phyloP scores from a whole-genome alignment of 92 coral and sea anemone species.

The Umimayanthus chanpuru region DNA sequence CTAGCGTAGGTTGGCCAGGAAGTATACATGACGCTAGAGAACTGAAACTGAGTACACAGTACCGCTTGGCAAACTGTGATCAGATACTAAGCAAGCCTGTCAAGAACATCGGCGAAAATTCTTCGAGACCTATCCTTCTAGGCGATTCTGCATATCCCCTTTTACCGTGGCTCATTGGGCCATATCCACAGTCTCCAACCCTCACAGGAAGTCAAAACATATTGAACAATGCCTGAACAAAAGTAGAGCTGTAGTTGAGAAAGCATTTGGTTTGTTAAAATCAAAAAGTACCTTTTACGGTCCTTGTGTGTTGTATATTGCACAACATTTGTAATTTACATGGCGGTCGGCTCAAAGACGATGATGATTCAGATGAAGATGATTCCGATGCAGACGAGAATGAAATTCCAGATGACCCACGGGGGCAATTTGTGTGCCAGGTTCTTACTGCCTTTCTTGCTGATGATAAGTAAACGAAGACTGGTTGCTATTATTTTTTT shows the following conservation, averaged over 20 bases:
- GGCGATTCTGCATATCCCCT: slow-evolving; percentile 51
- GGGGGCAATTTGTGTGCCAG: slow-evolving; percentile 39
- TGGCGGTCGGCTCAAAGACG: neutral
- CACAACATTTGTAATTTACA: slow-evolving; percentile 17
- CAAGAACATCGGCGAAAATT: slow-evolving; percentile 25
- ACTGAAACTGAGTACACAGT: slow-evolving; percentile 44
- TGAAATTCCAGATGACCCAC: slow-evolving; percentile 27
- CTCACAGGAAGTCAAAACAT: slow-evolving; percentile 33
- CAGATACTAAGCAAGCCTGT: slow-evolving; percentile 35
- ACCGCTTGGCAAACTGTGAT: slow-evolving; percentile 30
- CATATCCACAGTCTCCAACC: slow-evolving; percentile 45
- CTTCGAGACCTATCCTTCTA: slow-evolving; percentile 47
- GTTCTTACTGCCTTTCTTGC: slow-evolving; percentile 46
- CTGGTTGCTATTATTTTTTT: neutral
- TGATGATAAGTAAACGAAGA: slow-evolving; percentile 17
- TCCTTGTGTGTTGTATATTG: slow-evolving; percentile 43
- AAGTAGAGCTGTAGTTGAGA: slow-evolving; percentile 45
- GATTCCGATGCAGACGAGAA: slow-evolving; percentile 26
- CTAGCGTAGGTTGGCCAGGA: slow-evolving; percentile 58
- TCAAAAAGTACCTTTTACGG: slow-evolving; percentile 42
- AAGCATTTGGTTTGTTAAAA: slow-evolving; percentile 52
- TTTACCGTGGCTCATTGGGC: slow-evolving; percentile 49
- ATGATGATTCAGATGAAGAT: slow-evolving; percentile 29
- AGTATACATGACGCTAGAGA: slow-evolving; percentile 53
- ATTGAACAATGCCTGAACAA: slow-evolving; percentile 37